phyloP scores from a whole-genome alignment of 1,140 invertebrate species.

The Brachionus manjavacas region DNA sequence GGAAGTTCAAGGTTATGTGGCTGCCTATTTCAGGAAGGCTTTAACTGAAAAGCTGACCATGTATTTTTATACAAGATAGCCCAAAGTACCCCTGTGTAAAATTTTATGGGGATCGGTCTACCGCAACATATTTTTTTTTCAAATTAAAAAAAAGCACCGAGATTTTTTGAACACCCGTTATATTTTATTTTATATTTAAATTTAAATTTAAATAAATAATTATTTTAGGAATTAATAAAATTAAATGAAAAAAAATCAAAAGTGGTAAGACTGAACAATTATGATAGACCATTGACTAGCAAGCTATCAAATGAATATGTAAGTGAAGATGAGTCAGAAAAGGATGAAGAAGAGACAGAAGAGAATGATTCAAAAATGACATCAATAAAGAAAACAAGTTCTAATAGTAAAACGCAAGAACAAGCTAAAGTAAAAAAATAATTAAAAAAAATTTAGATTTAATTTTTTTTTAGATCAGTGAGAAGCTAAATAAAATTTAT shows the following conservation, averaged over 20 bases:
- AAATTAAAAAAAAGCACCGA: too few species aligned
- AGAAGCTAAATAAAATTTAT: not conserved
- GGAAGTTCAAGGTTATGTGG: too few species aligned
- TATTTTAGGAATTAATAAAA: not conserved
- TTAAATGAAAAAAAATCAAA: constrained; percentile 4
- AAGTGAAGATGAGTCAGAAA: not conserved
- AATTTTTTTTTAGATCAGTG: not conserved
- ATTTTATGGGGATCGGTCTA: too few species aligned
- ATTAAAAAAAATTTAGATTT: not conserved
- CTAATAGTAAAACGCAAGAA: not conserved
- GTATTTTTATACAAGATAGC: too few species aligned
- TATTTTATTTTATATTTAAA: not conserved
- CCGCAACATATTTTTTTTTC: too few species aligned
- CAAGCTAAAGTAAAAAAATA: not conserved
- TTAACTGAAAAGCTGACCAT: too few species aligned
- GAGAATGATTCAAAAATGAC: not conserved
- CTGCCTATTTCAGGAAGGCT: too few species aligned
- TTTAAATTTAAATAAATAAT: not conserved
- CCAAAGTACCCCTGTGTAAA: too few species aligned
- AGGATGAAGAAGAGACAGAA: not conserved
- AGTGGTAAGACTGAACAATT: not conserved
- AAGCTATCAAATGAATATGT: not conserved
- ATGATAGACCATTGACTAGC: not conserved
- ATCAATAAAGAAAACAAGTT: not conserved
- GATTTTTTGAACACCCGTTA: too few species aligned